Evolutionary conservation across 2,797 vertebrate species (phyloP).

Genomic region (Pipistrellus nathusii): DNA sequence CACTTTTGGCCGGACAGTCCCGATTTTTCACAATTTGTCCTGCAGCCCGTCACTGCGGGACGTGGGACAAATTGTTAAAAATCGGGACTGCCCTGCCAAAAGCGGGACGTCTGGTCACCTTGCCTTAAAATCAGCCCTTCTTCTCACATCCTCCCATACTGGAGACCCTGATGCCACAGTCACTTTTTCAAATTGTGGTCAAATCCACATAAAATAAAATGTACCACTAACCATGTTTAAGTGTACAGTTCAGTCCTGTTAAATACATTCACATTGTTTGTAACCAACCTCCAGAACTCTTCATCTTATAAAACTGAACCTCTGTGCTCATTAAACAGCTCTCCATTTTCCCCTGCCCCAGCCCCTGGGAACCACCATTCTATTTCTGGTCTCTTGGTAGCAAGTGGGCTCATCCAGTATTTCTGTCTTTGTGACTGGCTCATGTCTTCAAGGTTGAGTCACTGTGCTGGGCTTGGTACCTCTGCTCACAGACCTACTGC

Average conservation of each 20-base stretch:
- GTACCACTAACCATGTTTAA: neutral
- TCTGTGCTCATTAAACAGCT: neutral
- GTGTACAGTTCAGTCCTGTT: neutral
- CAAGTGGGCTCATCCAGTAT: neutral
- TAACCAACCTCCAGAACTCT: neutral
- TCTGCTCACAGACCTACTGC: neutral
- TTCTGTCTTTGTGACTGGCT: neutral
- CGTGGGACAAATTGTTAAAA: no score
- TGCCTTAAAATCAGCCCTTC: neutral
- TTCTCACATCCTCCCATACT: neutral
- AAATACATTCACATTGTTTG: neutral
- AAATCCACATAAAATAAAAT: neutral
- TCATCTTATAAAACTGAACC: constrained; percentile 25
- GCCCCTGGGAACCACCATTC: neutral
- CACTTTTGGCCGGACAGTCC: no score
- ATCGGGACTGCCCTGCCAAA: no score
- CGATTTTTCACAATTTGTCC: no score
- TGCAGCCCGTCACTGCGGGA: no score
- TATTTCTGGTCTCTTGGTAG: neutral
- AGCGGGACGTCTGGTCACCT: no score
- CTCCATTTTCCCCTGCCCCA: neutral
- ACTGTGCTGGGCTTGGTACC: neutral
- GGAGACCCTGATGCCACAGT: neutral
- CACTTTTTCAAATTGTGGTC: neutral
- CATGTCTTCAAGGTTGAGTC: neutral